phyloP scores from a whole-genome alignment of 2,113 vertebrate genomes.

The Stegostoma tigrinum region DNA sequence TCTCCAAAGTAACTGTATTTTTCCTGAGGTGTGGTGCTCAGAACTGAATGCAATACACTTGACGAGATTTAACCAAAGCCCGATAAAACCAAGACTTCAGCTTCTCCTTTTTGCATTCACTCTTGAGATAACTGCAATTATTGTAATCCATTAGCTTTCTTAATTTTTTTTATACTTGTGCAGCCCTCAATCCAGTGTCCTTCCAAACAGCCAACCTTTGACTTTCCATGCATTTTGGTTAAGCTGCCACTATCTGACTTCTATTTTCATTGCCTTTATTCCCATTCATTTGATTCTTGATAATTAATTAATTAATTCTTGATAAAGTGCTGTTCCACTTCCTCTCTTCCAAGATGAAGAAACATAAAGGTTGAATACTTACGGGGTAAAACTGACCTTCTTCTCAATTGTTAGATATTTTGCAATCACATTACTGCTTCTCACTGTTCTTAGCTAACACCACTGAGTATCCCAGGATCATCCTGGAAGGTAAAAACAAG shows the following conservation, averaged over 20 bases:
- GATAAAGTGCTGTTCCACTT: background rate
- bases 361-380: background rate
- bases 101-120: background rate
- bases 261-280: background rate
- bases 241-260: background rate
- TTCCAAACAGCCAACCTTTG: background rate
- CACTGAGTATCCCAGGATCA: background rate
- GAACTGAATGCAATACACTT: background rate
- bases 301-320: background rate
- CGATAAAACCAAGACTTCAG: background rate
- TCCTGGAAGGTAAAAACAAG: background rate
- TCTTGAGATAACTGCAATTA: too few relatives aligned
- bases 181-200: background rate
- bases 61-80: background rate
- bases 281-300: background rate
- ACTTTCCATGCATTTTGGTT: background rate
- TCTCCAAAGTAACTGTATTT: background rate
- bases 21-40: background rate
- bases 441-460: background rate
- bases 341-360: background rate
- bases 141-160: background rate
- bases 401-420: background rate
- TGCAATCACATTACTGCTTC: background rate
- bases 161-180: background rate
- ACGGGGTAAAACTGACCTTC: background rate